Evolutionary conservation across 2,888 invertebrate species (phyloP), one percentile per base, ranked within the genome.

Genomic region (Thymelicus sylvestris): DNA sequence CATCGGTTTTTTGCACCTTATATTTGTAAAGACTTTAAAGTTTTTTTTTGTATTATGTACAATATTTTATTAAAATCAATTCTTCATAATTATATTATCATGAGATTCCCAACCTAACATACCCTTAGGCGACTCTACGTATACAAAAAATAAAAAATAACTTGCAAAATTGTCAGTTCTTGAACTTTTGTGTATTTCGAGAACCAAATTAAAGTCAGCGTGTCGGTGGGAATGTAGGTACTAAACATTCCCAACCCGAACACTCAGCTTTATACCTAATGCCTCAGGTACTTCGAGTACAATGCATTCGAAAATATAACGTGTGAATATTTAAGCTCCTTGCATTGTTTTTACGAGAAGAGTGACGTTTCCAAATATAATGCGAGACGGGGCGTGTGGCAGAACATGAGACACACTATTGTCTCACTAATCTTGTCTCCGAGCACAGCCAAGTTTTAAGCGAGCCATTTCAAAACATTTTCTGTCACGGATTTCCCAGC

Each of bases 401-500:
- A 70, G 24, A 70, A 68, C 69, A 72, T 74, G 67, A 77, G 61
- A 71, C 70, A 64, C 57, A 66, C 66, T 71, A 71, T 70, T 70
- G 70, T 70, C 65, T 66, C 71, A 67, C 74, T 76, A 75, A 76
- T 73, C 67, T 75, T 57, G 71, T 62, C 78, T 75, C 77, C 55
- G 75, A 75, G 73, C 74, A 74, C 76, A 75, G 73, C 74, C 74
- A 78, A 76, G 77, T 89, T 90, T 86, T 89, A 87, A 90, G 87
- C 86, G 85, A 86, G 86, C 86, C 84, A 89, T 90, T 88, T 88
- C 84, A 85, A 87, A 90, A 90, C 91, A 90, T 90, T 91, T 89
- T 88, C 86, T 84, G 83, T 83, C 83, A 81, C 83, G 87, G 87
- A 91, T 91, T 91, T 91, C 90, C 91, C 91, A 71, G 75, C 78